These are phyloP conservation scores for Redunca redunca DNA, from an alignment of 2,113 vertebrate genomes.

Conservation along the genomic window DNA sequence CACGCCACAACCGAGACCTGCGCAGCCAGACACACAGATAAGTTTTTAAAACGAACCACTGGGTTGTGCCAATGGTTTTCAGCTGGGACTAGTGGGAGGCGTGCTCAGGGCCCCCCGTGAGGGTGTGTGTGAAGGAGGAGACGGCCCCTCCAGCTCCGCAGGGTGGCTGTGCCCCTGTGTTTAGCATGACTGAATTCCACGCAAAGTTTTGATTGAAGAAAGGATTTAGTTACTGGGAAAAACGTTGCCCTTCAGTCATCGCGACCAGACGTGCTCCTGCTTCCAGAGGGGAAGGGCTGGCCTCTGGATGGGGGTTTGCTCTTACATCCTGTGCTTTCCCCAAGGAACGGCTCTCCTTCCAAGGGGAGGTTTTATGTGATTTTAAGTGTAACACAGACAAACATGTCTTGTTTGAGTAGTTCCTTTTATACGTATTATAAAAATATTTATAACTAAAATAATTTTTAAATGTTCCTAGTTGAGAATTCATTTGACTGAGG, in stretches of 20 bases:
- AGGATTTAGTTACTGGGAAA: neutral
- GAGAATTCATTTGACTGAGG: neutral
- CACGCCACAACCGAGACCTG: accelerated
- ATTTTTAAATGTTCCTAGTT: neutral
- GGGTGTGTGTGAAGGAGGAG: neutral
- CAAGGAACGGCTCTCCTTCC: neutral
- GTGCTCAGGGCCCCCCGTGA: accelerated
- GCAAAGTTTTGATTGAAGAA: neutral
- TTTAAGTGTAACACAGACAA: neutral
- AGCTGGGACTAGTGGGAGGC: neutral
- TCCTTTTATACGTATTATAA: neutral
- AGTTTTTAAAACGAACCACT: neutral
- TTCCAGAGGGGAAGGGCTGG: neutral
- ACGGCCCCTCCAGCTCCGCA: neutral
- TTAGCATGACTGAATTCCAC: neutral
- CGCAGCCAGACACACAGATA: neutral
- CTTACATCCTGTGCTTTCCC: accelerated
- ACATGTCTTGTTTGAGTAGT: neutral
- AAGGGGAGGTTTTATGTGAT: neutral
- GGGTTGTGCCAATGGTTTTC: neutral
- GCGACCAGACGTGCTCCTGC: accelerated
- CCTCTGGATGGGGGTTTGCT: neutral
- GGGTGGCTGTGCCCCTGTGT: neutral
- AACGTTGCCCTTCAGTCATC: neutral
- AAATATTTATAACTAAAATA: neutral